Base-by-base conservation (phyloP, 2,888 invertebrate species). In the Xestia sexstrigata region DNA sequence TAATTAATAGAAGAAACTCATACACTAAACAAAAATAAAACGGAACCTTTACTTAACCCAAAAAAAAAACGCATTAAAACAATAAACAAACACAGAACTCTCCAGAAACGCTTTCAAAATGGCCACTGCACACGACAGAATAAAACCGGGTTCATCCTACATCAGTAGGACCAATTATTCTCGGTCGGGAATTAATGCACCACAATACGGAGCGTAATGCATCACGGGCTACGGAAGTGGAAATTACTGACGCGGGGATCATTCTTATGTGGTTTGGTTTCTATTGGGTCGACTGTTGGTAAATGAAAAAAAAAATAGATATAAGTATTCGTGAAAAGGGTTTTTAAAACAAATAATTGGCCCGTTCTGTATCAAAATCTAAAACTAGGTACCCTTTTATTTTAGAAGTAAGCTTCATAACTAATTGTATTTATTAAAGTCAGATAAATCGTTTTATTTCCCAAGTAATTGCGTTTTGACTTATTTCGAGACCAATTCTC, bases 121-220 rank as follows among this genome's bases (percentile, higher is more conserved):
- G 66, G 78, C 83, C 55, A 39, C 72, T 78, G 83, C 70, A 35
- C 72, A 58, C 68, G 76, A 70, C 72, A 60, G 65, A 81, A 68
- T 77, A 74, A 74, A 75, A 76, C 73, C 62, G 65, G 74, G 76
- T 73, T 84, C 76, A 72, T 74, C 76, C 76, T 71, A 78, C 78
- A 82, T 82, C 78, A 77, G 70, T 73, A 70, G 30, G 58, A 76
- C 78, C 86, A 87, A 87, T 82, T 84, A 88, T 84, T 84, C 80
- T 80, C 79, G 74, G 55, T 73, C 35, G 63, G 60, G 77, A 80
- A 84, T 87, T 86, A 88, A 87, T 89, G 86, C 84, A 84, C 79
- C 78, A 80, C 85, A 86, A 79, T 83, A 79, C 81, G 66, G 52
- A 76, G 70, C 58, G 75, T 76, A 88, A 85, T 88, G 80, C 87